Conservation (phyloP, 2,888 invertebrate species). For the Hypercompe scribonia region DNA sequence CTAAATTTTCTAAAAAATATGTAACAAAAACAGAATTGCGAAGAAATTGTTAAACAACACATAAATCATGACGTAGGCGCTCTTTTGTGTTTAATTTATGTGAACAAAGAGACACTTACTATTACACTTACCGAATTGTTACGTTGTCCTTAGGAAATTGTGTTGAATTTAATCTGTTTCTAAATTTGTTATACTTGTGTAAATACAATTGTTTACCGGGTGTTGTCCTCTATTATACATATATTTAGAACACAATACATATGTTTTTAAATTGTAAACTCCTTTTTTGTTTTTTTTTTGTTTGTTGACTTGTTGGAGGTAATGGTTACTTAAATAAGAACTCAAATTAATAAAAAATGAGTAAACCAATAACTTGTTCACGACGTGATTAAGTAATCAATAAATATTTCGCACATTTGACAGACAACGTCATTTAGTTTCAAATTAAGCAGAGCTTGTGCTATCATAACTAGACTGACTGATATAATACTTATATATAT, state of each 20-base stretch:
- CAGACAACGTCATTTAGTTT: too few relatives aligned
- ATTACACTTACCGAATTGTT: slow-evolving; percentile 15
- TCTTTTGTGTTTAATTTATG: slow-evolving; percentile 10
- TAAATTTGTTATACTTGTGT: slow-evolving; percentile 1
- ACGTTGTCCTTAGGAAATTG: slow-evolving; percentile 11
- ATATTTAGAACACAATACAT: not conserved
- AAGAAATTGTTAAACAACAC: not conserved
- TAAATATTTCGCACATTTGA: too few relatives aligned
- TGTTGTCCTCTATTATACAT: not conserved
- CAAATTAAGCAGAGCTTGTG: too few relatives aligned
- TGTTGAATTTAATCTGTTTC: not conserved
- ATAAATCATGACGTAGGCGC: not conserved
- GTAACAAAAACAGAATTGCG: too few relatives aligned
- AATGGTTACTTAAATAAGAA: not conserved
- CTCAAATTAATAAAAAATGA: too few relatives aligned
- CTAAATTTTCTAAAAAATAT: too few relatives aligned
- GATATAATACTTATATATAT: too few relatives aligned
- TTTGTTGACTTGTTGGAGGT: not conserved
- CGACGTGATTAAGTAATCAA: too few relatives aligned
- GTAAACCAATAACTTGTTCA: too few relatives aligned
- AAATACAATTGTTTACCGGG: not conserved
- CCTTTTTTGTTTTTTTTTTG: not conserved
- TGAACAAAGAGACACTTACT: slow-evolving; percentile 5
- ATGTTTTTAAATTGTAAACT: not conserved
- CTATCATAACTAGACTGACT: too few relatives aligned